A percentile compares a stretch with the other conserved stretches of the same genome.
phyloP scores from a whole-genome alignment of 2,888 invertebrate species.

The Molorchus minor region DNA sequence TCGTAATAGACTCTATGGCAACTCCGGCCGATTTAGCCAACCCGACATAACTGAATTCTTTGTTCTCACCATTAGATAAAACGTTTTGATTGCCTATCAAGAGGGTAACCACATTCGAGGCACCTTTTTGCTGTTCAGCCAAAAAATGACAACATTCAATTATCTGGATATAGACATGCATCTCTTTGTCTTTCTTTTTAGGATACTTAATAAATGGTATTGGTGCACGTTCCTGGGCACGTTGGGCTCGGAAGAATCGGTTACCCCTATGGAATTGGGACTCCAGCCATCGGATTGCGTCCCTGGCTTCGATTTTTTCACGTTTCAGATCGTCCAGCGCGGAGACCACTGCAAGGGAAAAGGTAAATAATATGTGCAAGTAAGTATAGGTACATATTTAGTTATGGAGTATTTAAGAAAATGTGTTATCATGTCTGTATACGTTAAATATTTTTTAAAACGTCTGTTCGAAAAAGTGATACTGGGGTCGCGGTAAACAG shows the following conservation, averaged over 20 bases:
- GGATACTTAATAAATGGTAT: slow-evolving; percentile 78
- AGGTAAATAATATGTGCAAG: too few relatives aligned
- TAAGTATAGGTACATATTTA: too few relatives aligned
- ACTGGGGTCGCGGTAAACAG: too few relatives aligned
- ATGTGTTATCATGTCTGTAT: too few relatives aligned
- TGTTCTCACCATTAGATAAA: slow-evolving; percentile 62
- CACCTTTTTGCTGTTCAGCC: slow-evolving; percentile 67
- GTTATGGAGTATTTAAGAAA: too few relatives aligned
- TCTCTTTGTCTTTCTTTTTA: slow-evolving; percentile 78
- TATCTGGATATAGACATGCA: slow-evolving; percentile 81
- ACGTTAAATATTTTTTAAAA: too few relatives aligned
- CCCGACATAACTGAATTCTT: slow-evolving; percentile 78
- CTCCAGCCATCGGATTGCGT: slow-evolving; percentile 94
- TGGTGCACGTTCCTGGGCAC: slow-evolving; percentile 80
- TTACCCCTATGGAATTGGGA: slow-evolving; percentile 87
- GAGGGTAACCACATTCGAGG: slow-evolving; percentile 76
- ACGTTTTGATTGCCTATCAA: slow-evolving; percentile 71
- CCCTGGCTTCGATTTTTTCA: slow-evolving; percentile 83
- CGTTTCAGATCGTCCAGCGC: slow-evolving; percentile 90
- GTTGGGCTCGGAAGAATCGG: slow-evolving; percentile 86
- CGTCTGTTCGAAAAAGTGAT: too few relatives aligned
- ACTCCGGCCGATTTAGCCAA: slow-evolving; percentile 84
- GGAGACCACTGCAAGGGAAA: slow-evolving; percentile 78
- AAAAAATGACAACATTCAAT: slow-evolving; percentile 86
- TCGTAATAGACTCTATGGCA: slow-evolving; percentile 81